Base-by-base conservation (phyloP, 1,140 invertebrate genomes). In the Gonatopus flavifemur region DNA sequence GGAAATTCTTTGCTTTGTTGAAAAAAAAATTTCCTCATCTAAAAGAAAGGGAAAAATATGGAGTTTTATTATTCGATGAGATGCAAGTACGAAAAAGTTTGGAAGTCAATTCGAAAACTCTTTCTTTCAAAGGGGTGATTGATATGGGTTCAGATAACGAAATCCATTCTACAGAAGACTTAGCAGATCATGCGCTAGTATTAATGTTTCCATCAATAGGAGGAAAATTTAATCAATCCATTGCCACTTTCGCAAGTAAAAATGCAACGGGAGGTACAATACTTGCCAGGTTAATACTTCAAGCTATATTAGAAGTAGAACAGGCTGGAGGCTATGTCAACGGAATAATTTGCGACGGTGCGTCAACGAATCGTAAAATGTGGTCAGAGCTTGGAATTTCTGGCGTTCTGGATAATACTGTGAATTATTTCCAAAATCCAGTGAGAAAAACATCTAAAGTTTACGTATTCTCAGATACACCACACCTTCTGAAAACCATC, bases 171-270 rank as follows among this genome's bases (percentile, higher is more conserved):
- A n/a, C n/a, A n/a, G n/a, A n/a, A n/a, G n/a, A n/a, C n/a, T n/a
- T n/a, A 46, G 63, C 51, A 24, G 59, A 69, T 47, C 67, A 67
- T 49, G 65, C 52, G 3, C 21, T 64, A 7, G 62, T 67, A 0
- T 35, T 69, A 1, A 62, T 67, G 62, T 67, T 60, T 42, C 66
- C 67, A 38, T 59, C 59, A 20, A 66, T 67, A 40, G 37, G 40
- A 25, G 60, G 59, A 32, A 37, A 36, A 24, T 60, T 60, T 55
- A 30, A 62, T 3, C 63, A 70, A 38, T 39, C 52, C 3, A 12
- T 69, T 7, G 60, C 40, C 5, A 54, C 35, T 28, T 69, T 67
- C 51, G 24, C 65, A 20, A 62, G 55, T 22, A 61, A 55, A 49
- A 57, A 54, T 16, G 42, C 32, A 46, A 59, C 56, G 9, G 25